Evolutionary conservation across 2,113 vertebrate genomes (phyloP), one percentile per base, ranked within the genome.

Genomic region (Petromus typicus): DNA sequence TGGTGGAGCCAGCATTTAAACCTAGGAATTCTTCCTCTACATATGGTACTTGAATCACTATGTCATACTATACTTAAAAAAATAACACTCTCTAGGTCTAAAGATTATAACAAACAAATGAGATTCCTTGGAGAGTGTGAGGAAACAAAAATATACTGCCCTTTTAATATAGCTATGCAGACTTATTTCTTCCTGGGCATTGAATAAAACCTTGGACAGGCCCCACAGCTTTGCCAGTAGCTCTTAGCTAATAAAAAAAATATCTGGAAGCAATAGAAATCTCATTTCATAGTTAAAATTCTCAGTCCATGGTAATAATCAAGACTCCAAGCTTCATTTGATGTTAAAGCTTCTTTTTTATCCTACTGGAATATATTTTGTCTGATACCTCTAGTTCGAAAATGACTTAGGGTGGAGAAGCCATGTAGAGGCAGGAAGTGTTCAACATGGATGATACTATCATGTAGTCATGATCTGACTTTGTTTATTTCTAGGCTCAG

Each of bases 271-370:
- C 32, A 89, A 59, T 69, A 86, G 30, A 7, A 67, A 91, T 67
- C 20, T 84, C 23, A 78, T 78, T 87, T 93, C 37, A 85, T 40
- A 85, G 87, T 76, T 57, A 79, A 79, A 66, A 32, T 92, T 23
- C 3, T 34, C 43, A 54, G 11, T 71, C 57, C 17, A 7, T 54
- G 34, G 10, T 37, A 83, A 66, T 67, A 81, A 83, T 94, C 30
- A 57, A 90, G 59, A 85, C 69, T 67, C 1, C 1, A 82, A 61
- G 32, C 7, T 94, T 94, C 23, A 59, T 56, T 45, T 73, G 27
- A 95, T 25, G 34, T 64, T 86, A 83, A 86, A 84, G 1, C 7
- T 91, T 48, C 43, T 57, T 27, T 66, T 76, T 92, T 18, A 27
- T 56, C 57, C 10, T 64, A 34, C 30, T 54, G 4, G 7, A 40